Percentiles rank a stretch among this genome's conserved stretches.
Evolutionary conservation across 2,888 invertebrate species (phyloP).

Genomic region (Nomada fabriciana): DNA sequence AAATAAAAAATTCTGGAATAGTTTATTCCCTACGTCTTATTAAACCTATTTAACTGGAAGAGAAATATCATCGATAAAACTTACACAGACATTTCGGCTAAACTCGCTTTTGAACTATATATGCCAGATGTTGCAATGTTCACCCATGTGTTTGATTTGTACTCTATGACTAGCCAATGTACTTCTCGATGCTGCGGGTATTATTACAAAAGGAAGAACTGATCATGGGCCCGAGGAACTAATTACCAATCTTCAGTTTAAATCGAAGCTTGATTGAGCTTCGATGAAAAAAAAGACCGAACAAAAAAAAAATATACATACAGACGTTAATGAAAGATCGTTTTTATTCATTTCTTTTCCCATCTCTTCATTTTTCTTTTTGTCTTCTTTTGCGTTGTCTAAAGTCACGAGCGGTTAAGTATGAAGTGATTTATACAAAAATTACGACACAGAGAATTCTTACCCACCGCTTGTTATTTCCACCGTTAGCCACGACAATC

Average conservation of each 20-base stretch:
- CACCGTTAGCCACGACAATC: constrained; percentile 49
- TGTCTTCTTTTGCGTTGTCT: constrained; percentile 7
- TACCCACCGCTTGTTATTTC: constrained; percentile 56
- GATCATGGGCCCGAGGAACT: constrained; percentile 53
- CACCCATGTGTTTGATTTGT: constrained; percentile 56
- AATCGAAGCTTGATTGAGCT: constrained; percentile 9
- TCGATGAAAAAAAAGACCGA: background rate
- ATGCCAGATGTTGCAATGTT: constrained; percentile 45
- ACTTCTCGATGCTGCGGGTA: constrained; percentile 49
- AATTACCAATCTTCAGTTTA: constrained; percentile 36
- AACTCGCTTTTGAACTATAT: constrained; percentile 31
- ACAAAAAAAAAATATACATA: too few relatives aligned
- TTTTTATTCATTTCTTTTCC: background rate
- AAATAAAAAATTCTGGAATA: constrained; percentile 38
- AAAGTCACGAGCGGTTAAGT: constrained; percentile 46
- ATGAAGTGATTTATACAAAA: constrained; percentile 60
- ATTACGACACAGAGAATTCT: constrained; percentile 58
- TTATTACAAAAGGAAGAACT: constrained; percentile 53
- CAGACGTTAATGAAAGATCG: background rate
- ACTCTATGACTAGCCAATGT: constrained; percentile 64
- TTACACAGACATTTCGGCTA: constrained; percentile 25
- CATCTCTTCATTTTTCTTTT: background rate
- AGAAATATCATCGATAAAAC: constrained; percentile 30
- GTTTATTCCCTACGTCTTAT: constrained; percentile 16
- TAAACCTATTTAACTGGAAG: constrained; percentile 35